phyloP scores from a whole-genome alignment of 1,140 invertebrate genomes.

The Drosophila littoralis region DNA sequence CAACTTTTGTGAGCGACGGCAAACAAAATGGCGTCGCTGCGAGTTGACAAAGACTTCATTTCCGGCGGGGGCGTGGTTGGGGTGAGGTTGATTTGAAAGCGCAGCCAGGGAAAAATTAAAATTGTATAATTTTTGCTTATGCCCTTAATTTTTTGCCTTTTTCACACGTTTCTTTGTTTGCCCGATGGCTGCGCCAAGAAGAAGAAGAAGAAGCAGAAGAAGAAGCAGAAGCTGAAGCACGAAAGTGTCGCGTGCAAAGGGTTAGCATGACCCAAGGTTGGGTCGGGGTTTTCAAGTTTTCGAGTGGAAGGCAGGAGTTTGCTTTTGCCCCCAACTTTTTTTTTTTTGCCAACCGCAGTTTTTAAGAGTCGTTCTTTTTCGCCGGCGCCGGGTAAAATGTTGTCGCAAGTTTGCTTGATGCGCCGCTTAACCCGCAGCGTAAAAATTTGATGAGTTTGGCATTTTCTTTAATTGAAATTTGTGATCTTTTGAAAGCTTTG shows the following conservation, averaged over 20 bases:
- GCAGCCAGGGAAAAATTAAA: conserved; percentile 28
- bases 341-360: conserved; percentile 60
- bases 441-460: conserved; percentile 84
- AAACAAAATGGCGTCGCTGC: conserved; percentile 54
- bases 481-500: conserved; percentile 83
- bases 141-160: conserved; percentile 79
- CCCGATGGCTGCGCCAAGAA: conserved; percentile 1
- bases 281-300: not conserved
- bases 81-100: conserved; percentile 10
- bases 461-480: conserved; percentile 84
- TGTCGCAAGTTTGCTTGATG: conserved; percentile 64
- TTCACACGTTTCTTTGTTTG: conserved; percentile 78
- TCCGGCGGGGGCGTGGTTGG: no score
- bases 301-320: not conserved
- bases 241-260: conserved; percentile 51
- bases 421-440: conserved; percentile 71
- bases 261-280: conserved; percentile 45
- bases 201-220: not conserved
- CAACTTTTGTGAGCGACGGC: conserved; percentile 11
- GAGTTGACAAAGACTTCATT: conserved; percentile 8
- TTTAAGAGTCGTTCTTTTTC: conserved; percentile 48
- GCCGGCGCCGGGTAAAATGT: conserved; percentile 22
- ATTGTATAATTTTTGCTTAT: conserved; percentile 59
- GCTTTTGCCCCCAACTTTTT: conserved; percentile 42
- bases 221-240: not conserved